Evolutionary conservation across 2,797 vertebrate species (phyloP), one percentile per base, ranked within the genome.

Genomic region (Liasis olivaceus): DNA sequence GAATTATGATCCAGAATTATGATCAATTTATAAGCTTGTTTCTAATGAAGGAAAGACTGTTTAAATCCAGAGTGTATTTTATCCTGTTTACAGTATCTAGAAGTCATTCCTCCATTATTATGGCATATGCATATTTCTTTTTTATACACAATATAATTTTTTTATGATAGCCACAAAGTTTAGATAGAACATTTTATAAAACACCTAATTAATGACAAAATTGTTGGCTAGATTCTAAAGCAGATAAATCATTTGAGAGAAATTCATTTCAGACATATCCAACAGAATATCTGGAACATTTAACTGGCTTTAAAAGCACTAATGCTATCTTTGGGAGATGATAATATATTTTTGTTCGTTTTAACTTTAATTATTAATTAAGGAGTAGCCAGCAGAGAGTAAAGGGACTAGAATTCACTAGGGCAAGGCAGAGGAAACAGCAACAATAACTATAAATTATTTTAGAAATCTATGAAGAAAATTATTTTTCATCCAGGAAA

Each of bases 341-440:
- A 89, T 91, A 93, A 93, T 92, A 95, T 9, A 94, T 31, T 64
- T 64, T 94, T 89, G 64, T 63, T 95, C 31, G 88, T 81, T 92
- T 94, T 93, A 62, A 93, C 31, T 90, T n/a, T 17, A 84, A 95
- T 95, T 94, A 95, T 94, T 94, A 69, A 92, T 42, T 20, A 60
- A 94, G 69, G 81, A 88, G 91, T 63, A 24, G 54, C 24, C 89
- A n/a, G 24, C 94, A 93, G 59, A 88, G 95, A 93, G 69, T 93
- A 36, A 63, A 85, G 92, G 1, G 0, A 90, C 51, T 3, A 93
- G 58, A 94, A 92, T 62, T 86, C 94, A 77, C 85, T 89, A 81
- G 6, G 2, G 2, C 66, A 72, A 36, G 69, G 72, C 72, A 81
- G 36, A 20, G 1, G 36, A 47, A 77, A 81, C 22, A 81, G 36